Evolutionary conservation across 2,113 vertebrate genomes (phyloP).

Genomic region (Gorsachius goisagi): DNA sequence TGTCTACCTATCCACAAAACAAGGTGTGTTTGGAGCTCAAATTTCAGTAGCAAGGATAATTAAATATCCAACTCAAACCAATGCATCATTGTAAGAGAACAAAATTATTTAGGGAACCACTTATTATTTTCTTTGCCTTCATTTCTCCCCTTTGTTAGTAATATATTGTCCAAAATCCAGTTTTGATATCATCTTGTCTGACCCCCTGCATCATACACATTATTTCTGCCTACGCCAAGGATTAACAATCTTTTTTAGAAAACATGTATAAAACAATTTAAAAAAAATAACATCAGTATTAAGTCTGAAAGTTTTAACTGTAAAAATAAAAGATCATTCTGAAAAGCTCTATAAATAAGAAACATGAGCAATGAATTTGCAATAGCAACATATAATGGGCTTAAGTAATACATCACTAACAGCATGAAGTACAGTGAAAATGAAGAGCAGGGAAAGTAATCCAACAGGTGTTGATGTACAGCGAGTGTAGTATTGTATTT

Average conservation of each 20-base stretch:
- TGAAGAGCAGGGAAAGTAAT: neutral
- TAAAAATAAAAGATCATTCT: neutral
- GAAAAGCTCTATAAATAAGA: neutral
- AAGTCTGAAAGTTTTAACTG: neutral
- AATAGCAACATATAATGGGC: neutral
- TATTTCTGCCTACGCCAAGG: neutral
- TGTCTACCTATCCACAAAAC: neutral
- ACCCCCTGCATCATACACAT: neutral
- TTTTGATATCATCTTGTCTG: neutral
- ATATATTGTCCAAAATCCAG: neutral
- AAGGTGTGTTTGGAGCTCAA: neutral
- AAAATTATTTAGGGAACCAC: neutral
- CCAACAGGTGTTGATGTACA: accelerated
- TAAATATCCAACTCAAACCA: neutral
- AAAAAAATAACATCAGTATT: neutral
- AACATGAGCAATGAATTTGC: neutral
- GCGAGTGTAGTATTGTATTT: neutral
- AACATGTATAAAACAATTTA: neutral
- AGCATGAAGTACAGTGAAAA: neutral
- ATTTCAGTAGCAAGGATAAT: neutral
- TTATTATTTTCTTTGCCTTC: neutral
- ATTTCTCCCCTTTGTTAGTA: neutral
- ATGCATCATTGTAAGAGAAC: neutral
- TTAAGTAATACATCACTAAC: neutral
- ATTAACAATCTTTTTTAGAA: neutral